Conservation (phyloP, 2,797 vertebrate genomes). For the Lacerta agilis region DNA sequence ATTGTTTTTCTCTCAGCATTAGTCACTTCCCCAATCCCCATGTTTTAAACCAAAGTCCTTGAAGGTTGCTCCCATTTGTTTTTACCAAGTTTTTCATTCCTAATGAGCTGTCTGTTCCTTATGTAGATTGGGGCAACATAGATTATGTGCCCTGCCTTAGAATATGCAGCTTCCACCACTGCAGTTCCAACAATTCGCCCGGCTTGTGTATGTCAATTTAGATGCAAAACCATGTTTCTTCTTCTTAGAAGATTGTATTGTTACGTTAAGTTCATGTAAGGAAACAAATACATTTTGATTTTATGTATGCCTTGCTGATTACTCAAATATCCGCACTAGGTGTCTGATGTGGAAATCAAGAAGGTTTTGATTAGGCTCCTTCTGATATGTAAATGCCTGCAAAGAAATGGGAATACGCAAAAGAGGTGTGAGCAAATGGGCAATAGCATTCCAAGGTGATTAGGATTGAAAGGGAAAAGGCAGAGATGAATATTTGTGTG, state of each 20-base stretch:
- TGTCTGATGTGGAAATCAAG: constrained; percentile 74
- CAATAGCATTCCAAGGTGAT: constrained; percentile 67
- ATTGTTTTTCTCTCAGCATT: not conserved
- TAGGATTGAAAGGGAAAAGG: constrained; percentile 55
- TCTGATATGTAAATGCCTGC: constrained; percentile 79
- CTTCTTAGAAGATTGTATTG: constrained; percentile 41
- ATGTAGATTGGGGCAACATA: constrained; percentile 57
- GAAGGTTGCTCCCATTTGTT: not conserved
- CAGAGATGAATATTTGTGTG: constrained; percentile 58
- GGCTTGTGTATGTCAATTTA: constrained; percentile 37
- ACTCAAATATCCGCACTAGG: constrained; percentile 70
- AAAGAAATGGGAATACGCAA: constrained; percentile 56
- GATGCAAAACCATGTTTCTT: constrained; percentile 26
- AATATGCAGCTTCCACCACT: constrained; percentile 55
- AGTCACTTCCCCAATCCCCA: not conserved
- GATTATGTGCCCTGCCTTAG: constrained; percentile 59
- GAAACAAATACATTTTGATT: constrained; percentile 73
- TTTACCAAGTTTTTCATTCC: not conserved
- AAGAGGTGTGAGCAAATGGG: constrained; percentile 65
- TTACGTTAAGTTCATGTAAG: constrained; percentile 66
- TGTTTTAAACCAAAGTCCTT: constrained; percentile 11
- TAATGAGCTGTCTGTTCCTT: constrained; percentile 55
- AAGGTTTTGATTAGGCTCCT: constrained; percentile 77
- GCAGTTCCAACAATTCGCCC: constrained; percentile 31
- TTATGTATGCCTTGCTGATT: constrained; percentile 74